phyloP scores from a whole-genome alignment of 2,888 invertebrate genomes.

The Drosophila lutescens region DNA sequence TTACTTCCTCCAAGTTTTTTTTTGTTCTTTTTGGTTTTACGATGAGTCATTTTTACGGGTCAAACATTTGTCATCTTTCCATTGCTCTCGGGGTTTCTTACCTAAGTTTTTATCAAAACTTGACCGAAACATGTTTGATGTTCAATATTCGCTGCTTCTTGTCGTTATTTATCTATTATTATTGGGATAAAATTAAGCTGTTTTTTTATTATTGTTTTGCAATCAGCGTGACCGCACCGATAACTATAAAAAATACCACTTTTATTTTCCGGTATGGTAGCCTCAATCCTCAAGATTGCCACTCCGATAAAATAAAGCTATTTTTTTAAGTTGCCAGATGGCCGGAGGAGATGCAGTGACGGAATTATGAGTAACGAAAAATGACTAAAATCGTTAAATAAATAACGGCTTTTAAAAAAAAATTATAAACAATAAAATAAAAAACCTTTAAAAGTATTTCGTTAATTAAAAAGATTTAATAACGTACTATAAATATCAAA shows the following conservation, averaged over 20 bases:
- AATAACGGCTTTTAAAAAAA: not conserved
- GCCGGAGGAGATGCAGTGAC: not conserved
- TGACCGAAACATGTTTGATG: conserved; percentile 81
- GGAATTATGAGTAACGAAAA: not conserved
- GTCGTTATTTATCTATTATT: conserved; percentile 9
- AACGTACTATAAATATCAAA: too few species aligned
- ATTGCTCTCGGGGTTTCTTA: conserved; percentile 51
- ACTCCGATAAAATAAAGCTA: not conserved
- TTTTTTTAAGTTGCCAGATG: not conserved
- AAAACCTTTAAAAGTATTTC: too few species aligned
- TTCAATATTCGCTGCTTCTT: conserved; percentile 7
- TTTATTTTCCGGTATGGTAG: too few species aligned
- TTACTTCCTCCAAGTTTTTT: conserved; percentile 38
- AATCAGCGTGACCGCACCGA: not conserved
- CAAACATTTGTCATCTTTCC: not conserved
- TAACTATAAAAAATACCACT: too few species aligned
- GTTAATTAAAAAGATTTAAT: too few species aligned
- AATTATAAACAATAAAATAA: too few species aligned
- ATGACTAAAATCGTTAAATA: too few species aligned
- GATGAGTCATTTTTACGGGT: conserved; percentile 69
- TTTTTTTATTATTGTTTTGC: conserved; percentile 8
- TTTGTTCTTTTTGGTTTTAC: conserved; percentile 21
- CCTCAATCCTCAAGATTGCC: not conserved
- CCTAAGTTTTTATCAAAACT: conserved; percentile 83
- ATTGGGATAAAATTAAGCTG: not conserved